Evolutionary conservation across 2,888 invertebrate species (phyloP).

Genomic region (Drosophila borborema): DNA sequence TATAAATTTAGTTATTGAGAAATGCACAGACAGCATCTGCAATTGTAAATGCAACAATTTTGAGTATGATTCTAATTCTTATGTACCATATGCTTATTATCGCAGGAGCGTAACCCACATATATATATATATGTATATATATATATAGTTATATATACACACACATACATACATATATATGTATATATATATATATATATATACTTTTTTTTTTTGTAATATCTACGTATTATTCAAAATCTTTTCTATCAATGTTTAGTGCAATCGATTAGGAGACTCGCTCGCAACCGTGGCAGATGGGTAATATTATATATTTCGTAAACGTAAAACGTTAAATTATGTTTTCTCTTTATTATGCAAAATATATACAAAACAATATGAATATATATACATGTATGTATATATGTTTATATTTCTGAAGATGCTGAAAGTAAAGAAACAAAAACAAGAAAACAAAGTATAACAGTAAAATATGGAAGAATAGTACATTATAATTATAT

Average conservation of each 20-base stretch:
- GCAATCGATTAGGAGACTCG: conserved; percentile 43
- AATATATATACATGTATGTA: conserved; percentile 23
- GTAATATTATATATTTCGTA: conserved; percentile 30
- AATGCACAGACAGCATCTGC: conserved; percentile 35
- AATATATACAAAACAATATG: conserved; percentile 19
- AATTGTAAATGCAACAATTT: conserved; percentile 34
- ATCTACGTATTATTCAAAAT: conserved; percentile 20
- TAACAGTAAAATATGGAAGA: neutral
- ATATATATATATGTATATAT: no score
- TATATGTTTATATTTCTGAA: conserved; percentile 27
- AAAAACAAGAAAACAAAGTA: neutral
- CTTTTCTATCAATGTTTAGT: conserved; percentile 38
- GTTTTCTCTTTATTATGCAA: conserved; percentile 34
- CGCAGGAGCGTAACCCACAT: conserved; percentile 1
- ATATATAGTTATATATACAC: neutral
- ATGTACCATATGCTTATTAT: conserved; percentile 33
- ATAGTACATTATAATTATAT: conserved; percentile 19
- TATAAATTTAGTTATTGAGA: conserved; percentile 26
- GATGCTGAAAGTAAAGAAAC: conserved; percentile 30
- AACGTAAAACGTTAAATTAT: conserved; percentile 46
- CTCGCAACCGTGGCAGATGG: conserved; percentile 26
- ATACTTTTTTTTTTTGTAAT: conserved; percentile 7
- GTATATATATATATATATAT: conserved; percentile 17
- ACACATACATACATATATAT: neutral
- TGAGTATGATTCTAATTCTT: conserved; percentile 24